A percentile compares a stretch with the other conserved stretches of the same genome.
These are phyloP conservation scores for Scyliorhinus canicula DNA, from an alignment of 2,797 vertebrate species.

Conservation along the genomic window DNA sequence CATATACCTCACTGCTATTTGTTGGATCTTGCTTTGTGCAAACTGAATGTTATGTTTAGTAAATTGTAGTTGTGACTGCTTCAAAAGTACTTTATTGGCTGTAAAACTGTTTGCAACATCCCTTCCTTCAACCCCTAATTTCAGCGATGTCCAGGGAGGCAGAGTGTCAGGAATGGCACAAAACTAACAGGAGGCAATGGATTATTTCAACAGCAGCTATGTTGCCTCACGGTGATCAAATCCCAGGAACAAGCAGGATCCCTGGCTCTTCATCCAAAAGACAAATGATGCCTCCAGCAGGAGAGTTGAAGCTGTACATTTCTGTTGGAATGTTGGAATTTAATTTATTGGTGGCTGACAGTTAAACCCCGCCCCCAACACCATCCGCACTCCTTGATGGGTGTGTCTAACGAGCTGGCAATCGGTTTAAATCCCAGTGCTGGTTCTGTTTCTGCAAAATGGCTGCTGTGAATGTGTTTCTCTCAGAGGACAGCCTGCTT, in stretches of 20 bases:
- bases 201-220: neutral
- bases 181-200: neutral
- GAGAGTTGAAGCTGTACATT: neutral
- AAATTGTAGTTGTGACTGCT: neutral
- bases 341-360: neutral
- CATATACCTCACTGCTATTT: neutral
- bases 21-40: neutral
- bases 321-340: neutral
- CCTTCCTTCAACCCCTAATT: neutral
- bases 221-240: neutral
- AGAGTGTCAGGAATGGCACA: neutral
- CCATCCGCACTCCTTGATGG: neutral
- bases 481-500: constrained; percentile 57
- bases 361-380: neutral
- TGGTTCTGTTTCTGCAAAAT: neutral
- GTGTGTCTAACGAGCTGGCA: neutral
- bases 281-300: neutral
- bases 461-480: neutral
- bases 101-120: neutral
- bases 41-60: neutral
- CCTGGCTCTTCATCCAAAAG: neutral
- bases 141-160: neutral
- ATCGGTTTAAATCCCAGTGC: neutral
- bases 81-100: neutral
- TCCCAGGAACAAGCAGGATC: neutral